phyloP scores from a whole-genome alignment of 2,797 vertebrate species.

The Crocodylus rhombifer region DNA sequence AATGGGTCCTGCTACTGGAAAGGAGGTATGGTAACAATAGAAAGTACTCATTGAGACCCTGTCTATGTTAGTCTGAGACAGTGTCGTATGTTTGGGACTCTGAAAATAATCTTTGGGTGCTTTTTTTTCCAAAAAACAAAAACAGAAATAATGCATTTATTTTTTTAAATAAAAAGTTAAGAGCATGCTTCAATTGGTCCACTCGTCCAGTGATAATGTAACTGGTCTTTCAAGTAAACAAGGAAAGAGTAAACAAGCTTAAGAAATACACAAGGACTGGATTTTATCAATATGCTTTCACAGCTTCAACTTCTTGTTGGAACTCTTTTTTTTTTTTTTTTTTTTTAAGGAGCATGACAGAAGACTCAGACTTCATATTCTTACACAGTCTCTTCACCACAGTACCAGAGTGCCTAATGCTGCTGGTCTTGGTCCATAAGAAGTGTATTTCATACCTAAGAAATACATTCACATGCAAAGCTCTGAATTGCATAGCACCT shows the following conservation, averaged over 20 bases:
- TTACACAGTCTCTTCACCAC: background rate
- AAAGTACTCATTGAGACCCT: background rate
- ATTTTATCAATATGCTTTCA: too few relatives aligned
- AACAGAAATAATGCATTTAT: background rate
- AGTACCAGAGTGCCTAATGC: background rate
- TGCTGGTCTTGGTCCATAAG: background rate
- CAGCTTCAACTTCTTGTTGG: too few relatives aligned
- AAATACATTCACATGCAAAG: accelerated
- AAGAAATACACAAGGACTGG: background rate
- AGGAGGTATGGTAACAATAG: background rate
- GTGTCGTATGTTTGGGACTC: background rate
- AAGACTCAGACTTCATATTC: background rate
- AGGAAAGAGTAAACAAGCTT: background rate
- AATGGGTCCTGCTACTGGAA: background rate
- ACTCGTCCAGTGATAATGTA: background rate
- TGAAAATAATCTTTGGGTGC: background rate
- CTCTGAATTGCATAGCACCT: too few relatives aligned
- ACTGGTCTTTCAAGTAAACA: background rate
- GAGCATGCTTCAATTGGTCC: background rate
- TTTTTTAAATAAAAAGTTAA: background rate
- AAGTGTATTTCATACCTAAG: background rate
- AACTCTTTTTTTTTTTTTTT: too few relatives aligned
- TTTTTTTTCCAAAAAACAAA: background rate
- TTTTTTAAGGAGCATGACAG: background rate
- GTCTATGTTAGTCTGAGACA: background rate